Conservation (phyloP, 1,140 invertebrate genomes). For the Hycleus cichorii region DNA sequence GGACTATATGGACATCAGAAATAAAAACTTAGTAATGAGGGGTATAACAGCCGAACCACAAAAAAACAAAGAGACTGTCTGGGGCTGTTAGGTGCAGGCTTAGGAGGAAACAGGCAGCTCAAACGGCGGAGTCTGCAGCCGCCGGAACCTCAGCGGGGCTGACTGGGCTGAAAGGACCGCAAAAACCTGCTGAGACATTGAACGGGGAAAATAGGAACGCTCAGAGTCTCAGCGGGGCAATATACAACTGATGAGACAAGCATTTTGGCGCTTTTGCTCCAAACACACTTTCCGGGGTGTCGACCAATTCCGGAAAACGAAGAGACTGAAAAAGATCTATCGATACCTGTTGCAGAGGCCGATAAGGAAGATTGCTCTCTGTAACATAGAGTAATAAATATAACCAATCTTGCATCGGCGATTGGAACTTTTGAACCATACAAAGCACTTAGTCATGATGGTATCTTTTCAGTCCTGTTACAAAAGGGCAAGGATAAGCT, state of each 20-base stretch:
- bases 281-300: background rate
- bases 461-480: conserved; percentile 18
- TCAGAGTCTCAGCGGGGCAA: background rate
- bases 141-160: too few relatives aligned
- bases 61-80: too few relatives aligned
- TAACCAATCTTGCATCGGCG: conserved; percentile 17
- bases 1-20: too few relatives aligned
- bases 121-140: too few relatives aligned
- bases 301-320: background rate
- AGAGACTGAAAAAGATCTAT: background rate
- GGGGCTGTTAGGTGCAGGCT: too few relatives aligned
- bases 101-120: too few relatives aligned
- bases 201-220: background rate
- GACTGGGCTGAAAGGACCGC: too few relatives aligned
- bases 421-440: conserved; percentile 21
- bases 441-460: conserved; percentile 22
- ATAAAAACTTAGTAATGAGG: too few relatives aligned
- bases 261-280: background rate
- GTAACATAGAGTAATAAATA: conserved; percentile 10
- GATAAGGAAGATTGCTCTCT: background rate
- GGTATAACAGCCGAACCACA: too few relatives aligned
- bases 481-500: conserved; percentile 11
- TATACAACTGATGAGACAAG: background rate
- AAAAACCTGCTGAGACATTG: too few relatives aligned
- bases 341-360: background rate